phyloP scores from a whole-genome alignment of 2,797 vertebrate species.

The Crenuchus spilurus region DNA sequence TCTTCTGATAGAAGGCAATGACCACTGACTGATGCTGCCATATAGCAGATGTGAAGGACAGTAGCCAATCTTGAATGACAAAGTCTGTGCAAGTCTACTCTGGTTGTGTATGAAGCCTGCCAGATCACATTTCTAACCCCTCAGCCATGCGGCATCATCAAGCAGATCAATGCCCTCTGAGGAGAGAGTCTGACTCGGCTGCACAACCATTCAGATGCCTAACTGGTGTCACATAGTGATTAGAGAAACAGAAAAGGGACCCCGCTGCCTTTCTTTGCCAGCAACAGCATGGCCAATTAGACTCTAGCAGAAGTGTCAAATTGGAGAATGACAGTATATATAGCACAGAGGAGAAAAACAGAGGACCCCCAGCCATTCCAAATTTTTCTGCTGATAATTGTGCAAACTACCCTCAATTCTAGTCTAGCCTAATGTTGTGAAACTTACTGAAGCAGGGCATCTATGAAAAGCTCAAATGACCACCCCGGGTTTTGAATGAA shows the following conservation, averaged over 20 bases:
- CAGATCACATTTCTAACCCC: background rate
- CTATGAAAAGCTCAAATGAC: background rate
- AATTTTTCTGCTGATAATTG: background rate
- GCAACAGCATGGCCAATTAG: background rate
- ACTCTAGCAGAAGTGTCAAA: background rate
- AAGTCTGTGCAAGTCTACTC: too few relatives aligned
- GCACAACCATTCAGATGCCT: slow-evolving; percentile 7
- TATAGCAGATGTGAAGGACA: too few relatives aligned
- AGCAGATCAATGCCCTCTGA: background rate
- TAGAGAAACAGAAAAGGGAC: background rate
- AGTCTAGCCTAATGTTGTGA: background rate
- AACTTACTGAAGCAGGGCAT: too few relatives aligned
- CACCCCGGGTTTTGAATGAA: too few relatives aligned
- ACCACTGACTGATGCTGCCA: too few relatives aligned
- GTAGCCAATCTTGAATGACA: too few relatives aligned
- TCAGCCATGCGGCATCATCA: background rate
- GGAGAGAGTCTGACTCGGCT: background rate
- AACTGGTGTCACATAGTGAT: slow-evolving; percentile 16
- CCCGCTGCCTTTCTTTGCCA: background rate
- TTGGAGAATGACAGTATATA: background rate
- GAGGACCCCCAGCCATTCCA: background rate
- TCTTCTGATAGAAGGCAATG: background rate
- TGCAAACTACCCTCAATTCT: background rate
- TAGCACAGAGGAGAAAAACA: background rate
- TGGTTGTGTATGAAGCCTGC: background rate